Evolutionary conservation across 2,888 invertebrate genomes (phyloP).

Genomic region (Epistrophe eligans): DNA sequence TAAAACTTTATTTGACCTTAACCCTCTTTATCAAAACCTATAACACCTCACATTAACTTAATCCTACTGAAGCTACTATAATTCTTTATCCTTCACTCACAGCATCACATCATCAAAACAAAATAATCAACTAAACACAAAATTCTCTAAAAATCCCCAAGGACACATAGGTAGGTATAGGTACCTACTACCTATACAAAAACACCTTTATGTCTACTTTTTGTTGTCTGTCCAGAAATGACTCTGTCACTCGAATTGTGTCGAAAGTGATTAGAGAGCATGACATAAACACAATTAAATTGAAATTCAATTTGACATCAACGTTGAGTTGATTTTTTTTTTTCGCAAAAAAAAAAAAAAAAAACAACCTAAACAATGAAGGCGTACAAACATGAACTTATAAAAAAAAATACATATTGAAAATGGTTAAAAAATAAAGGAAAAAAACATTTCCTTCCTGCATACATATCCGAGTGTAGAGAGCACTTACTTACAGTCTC

Average conservation of each 20-base stretch:
- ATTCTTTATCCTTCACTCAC: constrained; percentile 53
- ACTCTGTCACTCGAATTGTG: constrained; percentile 56
- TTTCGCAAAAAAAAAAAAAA: too few species aligned
- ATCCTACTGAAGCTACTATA: background rate
- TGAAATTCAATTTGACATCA: constrained; percentile 73
- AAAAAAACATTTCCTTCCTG: constrained; percentile 43
- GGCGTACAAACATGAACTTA: too few species aligned
- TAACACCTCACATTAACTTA: constrained; percentile 28
- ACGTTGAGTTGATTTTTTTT: constrained; percentile 68
- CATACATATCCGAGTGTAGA: constrained; percentile 5
- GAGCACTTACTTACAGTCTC: constrained; percentile 48
- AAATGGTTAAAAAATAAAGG: constrained; percentile 20
- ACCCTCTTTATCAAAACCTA: background rate
- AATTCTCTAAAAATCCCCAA: constrained; percentile 10
- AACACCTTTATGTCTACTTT: constrained; percentile 30
- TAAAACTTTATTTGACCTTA: background rate
- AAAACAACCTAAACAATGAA: too few species aligned
- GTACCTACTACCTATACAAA: background rate
- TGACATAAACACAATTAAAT: constrained; percentile 75
- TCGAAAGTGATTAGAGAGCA: constrained; percentile 70
- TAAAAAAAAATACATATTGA: constrained; percentile 13
- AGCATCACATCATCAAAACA: background rate
- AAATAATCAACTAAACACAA: constrained; percentile 53
- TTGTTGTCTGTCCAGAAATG: constrained; percentile 17
- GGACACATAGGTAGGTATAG: background rate